Conservation (phyloP, 2,888 invertebrate genomes). For the Eurytoma californica region DNA sequence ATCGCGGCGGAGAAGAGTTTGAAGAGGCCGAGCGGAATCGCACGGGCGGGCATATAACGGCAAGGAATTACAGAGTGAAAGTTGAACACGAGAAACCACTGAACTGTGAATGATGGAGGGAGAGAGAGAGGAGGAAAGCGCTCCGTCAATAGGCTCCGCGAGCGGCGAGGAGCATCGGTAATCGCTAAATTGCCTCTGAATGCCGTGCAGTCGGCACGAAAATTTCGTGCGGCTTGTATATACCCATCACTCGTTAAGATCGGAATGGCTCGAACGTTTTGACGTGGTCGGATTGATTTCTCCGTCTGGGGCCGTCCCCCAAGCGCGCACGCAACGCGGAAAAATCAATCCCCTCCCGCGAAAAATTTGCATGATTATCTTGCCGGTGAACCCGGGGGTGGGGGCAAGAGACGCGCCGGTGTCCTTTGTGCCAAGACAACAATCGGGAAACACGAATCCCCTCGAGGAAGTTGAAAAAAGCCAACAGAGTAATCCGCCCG, state of each 20-base stretch:
- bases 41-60: neutral
- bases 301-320: conserved; percentile 8
- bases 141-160: conserved; percentile 51
- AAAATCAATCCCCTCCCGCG: conserved; percentile 31
- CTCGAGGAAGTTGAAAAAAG: conserved; percentile 32
- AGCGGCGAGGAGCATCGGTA: conserved; percentile 62
- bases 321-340: conserved; percentile 23
- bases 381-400: neutral
- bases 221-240: conserved; percentile 29
- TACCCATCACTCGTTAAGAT: conserved; percentile 45
- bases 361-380: conserved; percentile 34
- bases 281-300: conserved; percentile 64
- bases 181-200: conserved; percentile 67
- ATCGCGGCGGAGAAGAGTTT: neutral
- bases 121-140: conserved; percentile 12
- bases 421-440: neutral
- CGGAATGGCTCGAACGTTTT: conserved; percentile 56
- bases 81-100: conserved; percentile 43
- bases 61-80: conserved; percentile 38
- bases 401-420: neutral
- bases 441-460: conserved; percentile 22
- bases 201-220: conserved; percentile 53
- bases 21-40: neutral
- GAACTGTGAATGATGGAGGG: conserved; percentile 44
- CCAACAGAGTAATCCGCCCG: conserved; percentile 38